A percentile compares a stretch with the other conserved stretches of the same genome.
Evolutionary conservation across 1,140 invertebrate genomes (phyloP).

Genomic region (Solenopsis fugax): DNA sequence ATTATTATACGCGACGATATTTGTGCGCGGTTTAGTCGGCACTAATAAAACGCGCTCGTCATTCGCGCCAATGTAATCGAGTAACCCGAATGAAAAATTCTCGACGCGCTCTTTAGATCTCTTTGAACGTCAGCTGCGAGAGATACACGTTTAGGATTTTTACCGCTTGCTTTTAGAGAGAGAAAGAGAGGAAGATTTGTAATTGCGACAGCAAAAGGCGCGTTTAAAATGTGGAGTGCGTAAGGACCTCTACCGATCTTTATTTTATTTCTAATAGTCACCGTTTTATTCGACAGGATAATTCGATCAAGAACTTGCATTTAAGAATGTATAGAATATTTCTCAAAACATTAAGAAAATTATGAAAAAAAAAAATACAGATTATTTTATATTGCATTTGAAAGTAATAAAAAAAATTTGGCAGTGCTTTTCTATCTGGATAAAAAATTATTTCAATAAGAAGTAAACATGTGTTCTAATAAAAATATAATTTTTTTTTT

Average conservation of each 20-base stretch:
- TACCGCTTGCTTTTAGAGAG: background rate
- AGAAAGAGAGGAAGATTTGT: background rate
- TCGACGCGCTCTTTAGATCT: background rate
- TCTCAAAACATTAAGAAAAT: no score
- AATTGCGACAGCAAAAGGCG: background rate
- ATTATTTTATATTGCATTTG: no score
- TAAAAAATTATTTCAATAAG: no score
- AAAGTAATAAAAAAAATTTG: no score
- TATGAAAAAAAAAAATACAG: no score
- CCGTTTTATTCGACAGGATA: constrained; percentile 19
- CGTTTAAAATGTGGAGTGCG: background rate
- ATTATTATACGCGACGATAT: background rate
- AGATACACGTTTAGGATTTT: constrained; percentile 6
- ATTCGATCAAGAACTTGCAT: background rate
- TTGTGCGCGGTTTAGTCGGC: background rate
- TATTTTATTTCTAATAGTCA: background rate
- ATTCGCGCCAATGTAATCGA: background rate
- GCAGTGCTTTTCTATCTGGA: no score
- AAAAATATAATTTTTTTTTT: no score
- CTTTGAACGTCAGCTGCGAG: background rate
- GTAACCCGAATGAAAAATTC: background rate
- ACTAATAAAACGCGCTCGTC: background rate
- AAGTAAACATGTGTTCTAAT: no score
- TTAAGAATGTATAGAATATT: background rate
- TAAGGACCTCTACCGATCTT: background rate